Evolutionary conservation across 2,888 invertebrate species (phyloP), one percentile per base, ranked within the genome.

Genomic region (Dolichomitus sp.): DNA sequence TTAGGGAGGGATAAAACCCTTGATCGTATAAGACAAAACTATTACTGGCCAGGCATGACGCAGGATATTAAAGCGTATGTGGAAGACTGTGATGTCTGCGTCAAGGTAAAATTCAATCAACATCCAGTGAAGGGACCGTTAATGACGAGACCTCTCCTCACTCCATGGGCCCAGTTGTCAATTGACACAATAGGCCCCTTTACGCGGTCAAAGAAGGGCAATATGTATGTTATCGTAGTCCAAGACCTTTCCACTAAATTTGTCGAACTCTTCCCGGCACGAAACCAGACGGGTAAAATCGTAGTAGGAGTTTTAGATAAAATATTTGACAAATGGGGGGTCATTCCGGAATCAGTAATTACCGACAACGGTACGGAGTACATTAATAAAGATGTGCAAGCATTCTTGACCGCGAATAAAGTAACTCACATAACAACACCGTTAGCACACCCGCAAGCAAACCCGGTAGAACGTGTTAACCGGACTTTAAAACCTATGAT

Each of bases 101-200:
- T 4, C 30, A 30, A 45, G 23, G 72, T 77, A 19, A 80, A 80
- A 73, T 66, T 66, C n/a, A 63, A 83, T 40, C 80, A 80, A 30
- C 65, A 59, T 0, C 80, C 80, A 0, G 12, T 63, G 3, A 76
- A 50, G 45, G 73, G 77, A 4, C 14, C n/a, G 0, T 17, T 68
- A 7, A 37, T 2, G 11, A 77, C 72, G 5, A 57, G 77, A 68
- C 77, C 83, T 0, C 27, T 77, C 19, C 30, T 23, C 5, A 30
- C 37, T 1, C 83, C 83, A 1, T 83, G 83, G 83, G 48, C 76
- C 7, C 70, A 70, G 27, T 40, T 78, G 42, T 78, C 81, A 0
- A 23, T 78, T 12, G 81, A 81, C 14, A 50, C 79, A 0, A 61
- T 80, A 7, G 83, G 59, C 1, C 52, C 76, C 0, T 50, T 42